Evolutionary conservation across 2,797 vertebrate genomes (phyloP).

Genomic region (Eidolon dupreanum): DNA sequence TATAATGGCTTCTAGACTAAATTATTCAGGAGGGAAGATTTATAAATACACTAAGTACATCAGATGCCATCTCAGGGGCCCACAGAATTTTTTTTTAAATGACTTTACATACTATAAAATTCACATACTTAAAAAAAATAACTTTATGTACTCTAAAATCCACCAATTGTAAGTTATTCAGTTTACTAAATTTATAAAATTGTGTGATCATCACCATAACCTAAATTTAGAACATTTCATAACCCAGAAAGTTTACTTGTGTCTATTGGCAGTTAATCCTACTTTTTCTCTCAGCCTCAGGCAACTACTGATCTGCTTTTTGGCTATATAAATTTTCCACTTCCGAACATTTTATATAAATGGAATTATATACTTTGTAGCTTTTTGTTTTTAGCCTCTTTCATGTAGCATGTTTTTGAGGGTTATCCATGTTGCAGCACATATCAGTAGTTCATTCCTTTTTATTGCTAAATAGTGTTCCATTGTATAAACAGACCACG

Average conservation of each 20-base stretch:
- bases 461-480: conserved; percentile 3
- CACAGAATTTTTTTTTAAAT: background rate
- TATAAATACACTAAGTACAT: background rate
- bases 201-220: background rate
- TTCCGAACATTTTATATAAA: background rate
- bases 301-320: background rate
- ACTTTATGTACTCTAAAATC: background rate
- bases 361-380: background rate
- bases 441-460: background rate
- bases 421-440: background rate
- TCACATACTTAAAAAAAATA: no score
- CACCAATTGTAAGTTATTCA: background rate
- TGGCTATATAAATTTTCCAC: background rate
- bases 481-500: background rate
- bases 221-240: background rate
- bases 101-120: background rate
- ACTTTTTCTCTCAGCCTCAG: background rate
- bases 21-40: background rate
- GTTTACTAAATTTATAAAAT: background rate
- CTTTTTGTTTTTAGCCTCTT: background rate
- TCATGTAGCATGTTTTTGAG: background rate
- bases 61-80: background rate
- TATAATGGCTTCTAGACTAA: background rate
- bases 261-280: background rate
- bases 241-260: background rate